Evolutionary conservation across 2,113 vertebrate genomes (phyloP), one percentile per base, ranked within the genome.

Genomic region (Colius striatus): DNA sequence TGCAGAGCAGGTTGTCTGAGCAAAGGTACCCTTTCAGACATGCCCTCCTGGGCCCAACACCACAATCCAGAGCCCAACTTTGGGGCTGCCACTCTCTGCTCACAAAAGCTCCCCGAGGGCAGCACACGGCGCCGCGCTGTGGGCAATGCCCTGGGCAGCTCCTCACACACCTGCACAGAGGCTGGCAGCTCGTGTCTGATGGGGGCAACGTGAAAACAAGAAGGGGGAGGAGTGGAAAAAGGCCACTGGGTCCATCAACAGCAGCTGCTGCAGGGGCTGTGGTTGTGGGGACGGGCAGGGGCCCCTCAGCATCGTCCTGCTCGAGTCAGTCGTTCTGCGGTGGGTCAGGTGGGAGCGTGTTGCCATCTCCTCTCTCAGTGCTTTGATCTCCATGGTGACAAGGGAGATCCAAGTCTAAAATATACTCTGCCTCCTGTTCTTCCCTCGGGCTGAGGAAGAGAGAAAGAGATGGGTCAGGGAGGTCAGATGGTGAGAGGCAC

Each of bases 401-500:
- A 32, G 55, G 78, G 57, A 84, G 58, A 80, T 75, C 77, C 68
- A 6, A 4, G 72, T 97, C 97, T 98, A 99, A 98, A 99, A 99
- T 97, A 99, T 98, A 91, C 99, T 99, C 95, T 99, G 99, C 80
- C 99, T 96, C 86, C 99, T 98, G 98, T 97, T 99, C 97, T 99
- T 99, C 86, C 99, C 99, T 94, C 99, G 98, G 95, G 98, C 99
- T 99, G 95, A 60, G 65, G 60, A 63, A 41, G 34, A 66, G 54
- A 66, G 62, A 77, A 66, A 22, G 73, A 53, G 50, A 36, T 25
- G 57, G 87, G 63, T 75, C 45, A 32, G 71, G 13, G 78, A 12
- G 70, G 38, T 36, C 48, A 5, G 61, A 7, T 0, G 1, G 53
- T 0, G 19, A 73, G 34, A 6, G 16, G 62, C 16, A 3, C 38